A percentile compares a stretch with the other conserved stretches of the same genome.
phyloP scores from a whole-genome alignment of 2,888 invertebrate genomes.

The Epinotia bilunana region DNA sequence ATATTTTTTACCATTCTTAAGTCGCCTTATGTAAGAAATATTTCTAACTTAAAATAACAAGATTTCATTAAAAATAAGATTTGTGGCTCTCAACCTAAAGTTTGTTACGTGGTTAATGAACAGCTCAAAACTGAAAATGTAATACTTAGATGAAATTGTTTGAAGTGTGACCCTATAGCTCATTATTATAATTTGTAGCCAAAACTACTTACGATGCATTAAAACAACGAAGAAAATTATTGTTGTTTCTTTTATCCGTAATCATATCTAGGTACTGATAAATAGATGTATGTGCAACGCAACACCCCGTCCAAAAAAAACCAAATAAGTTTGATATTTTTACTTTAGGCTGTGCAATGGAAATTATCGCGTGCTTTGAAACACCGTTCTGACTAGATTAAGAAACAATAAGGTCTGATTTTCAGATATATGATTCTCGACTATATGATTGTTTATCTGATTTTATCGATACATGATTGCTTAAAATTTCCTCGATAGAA shows the following conservation, averaged over 20 bases:
- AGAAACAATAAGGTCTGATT: no score
- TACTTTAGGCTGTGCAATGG: no score
- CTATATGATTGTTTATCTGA: no score
- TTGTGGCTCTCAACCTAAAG: background rate
- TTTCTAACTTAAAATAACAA: background rate
- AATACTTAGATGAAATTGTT: slow-evolving; percentile 21
- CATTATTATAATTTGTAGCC: slow-evolving; percentile 61
- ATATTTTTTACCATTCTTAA: background rate
- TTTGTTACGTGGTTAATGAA: background rate
- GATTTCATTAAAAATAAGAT: background rate
- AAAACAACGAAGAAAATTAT: slow-evolving; percentile 74
- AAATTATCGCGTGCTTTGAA: no score
- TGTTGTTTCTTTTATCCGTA: slow-evolving; percentile 51
- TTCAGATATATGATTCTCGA: no score
- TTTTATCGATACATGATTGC: no score
- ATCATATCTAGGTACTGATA: background rate
- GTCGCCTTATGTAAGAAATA: background rate
- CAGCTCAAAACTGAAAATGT: slow-evolving; percentile 5
- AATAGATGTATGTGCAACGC: no score
- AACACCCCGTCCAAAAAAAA: no score
- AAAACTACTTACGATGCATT: slow-evolving; percentile 71
- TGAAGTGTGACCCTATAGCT: slow-evolving; percentile 57
- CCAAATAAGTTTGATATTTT: no score
- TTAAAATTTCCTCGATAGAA: no score
- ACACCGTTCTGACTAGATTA: no score